These are phyloP conservation scores for Mesorhabditis spiculigera DNA, from an alignment of 2,888 invertebrate genomes.

Conservation along the genomic window DNA sequence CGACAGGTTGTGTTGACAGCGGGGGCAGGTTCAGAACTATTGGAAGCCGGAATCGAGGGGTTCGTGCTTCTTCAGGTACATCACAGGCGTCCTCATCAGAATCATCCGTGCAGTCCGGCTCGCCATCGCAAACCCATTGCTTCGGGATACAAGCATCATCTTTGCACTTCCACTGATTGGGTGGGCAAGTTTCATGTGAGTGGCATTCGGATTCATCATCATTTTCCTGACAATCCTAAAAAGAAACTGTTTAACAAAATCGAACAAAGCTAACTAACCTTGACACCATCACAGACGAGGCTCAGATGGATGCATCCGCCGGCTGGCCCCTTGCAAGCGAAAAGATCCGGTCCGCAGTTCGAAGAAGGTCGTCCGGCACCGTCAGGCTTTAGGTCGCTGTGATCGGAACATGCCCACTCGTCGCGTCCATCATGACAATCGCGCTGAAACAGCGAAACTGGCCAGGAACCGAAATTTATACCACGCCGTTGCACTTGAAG, in stretches of 20 bases:
- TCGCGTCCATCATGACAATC: constrained; percentile 2
- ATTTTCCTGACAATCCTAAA: constrained; percentile 27
- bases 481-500: not conserved
- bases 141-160: not conserved
- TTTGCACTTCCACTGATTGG: constrained; percentile 4
- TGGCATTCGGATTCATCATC: constrained; percentile 25
- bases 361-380: not conserved
- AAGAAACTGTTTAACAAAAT: not conserved
- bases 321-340: too few relatives aligned
- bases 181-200: not conserved
- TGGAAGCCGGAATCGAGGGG: constrained; percentile 35
- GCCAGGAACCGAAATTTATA: not conserved
- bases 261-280: constrained; percentile 8
- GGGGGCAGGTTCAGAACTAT: constrained; percentile 19
- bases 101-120: constrained; percentile 16
- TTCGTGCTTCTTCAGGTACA: constrained; percentile 34
- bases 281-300: constrained; percentile 19
- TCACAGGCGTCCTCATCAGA: constrained; percentile 20
- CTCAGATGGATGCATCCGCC: constrained; percentile 14
- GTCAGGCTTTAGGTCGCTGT: constrained; percentile 1
- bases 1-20: not conserved
- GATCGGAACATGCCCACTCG: not conserved
- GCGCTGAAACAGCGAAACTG: constrained; percentile 5
- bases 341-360: too few relatives aligned
- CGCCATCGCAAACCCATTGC: not conserved